Evolutionary conservation across 2,888 invertebrate species (phyloP).

Genomic region (Sphaerophoria taeniata): DNA sequence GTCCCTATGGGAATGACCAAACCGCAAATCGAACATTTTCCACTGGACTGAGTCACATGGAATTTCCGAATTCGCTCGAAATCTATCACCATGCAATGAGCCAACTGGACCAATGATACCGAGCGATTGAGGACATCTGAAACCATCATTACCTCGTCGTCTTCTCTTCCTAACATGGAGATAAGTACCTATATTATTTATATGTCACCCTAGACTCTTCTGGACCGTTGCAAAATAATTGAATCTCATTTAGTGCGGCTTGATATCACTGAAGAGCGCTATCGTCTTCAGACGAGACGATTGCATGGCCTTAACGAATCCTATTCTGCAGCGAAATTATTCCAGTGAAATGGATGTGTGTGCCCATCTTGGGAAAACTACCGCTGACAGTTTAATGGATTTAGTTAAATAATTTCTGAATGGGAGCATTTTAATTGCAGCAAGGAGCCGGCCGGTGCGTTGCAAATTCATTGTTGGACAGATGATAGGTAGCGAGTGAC

Average conservation of each 20-base stretch:
- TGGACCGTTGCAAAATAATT: conserved; percentile 63
- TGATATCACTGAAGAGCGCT: conserved; percentile 28
- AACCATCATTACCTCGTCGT: conserved; percentile 21
- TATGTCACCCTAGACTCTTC: conserved; percentile 62
- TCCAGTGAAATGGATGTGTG: conserved; percentile 41
- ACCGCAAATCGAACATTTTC: conserved; percentile 46
- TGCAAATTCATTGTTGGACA: conserved; percentile 28
- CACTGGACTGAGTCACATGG: conserved; percentile 42
- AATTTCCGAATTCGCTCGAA: conserved; percentile 36
- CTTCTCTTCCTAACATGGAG: background rate
- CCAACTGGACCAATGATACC: conserved; percentile 28
- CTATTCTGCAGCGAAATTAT: conserved; percentile 44
- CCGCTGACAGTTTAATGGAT: conserved; percentile 74
- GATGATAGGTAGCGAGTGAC: conserved; percentile 10
- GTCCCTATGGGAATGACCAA: conserved; percentile 57
- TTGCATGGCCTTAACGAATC: conserved; percentile 38
- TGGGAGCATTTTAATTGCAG: conserved; percentile 70
- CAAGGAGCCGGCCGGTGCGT: background rate
- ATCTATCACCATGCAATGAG: conserved; percentile 22
- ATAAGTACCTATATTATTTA: conserved; percentile 61
- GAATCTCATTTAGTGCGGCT: conserved; percentile 66
- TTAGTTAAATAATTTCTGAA: conserved; percentile 71
- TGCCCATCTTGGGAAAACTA: conserved; percentile 7
- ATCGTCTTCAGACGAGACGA: conserved; percentile 13
- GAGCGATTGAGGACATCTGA: conserved; percentile 22